Conservation (phyloP, 2,113 vertebrate genomes). For the Scomber scombrus region DNA sequence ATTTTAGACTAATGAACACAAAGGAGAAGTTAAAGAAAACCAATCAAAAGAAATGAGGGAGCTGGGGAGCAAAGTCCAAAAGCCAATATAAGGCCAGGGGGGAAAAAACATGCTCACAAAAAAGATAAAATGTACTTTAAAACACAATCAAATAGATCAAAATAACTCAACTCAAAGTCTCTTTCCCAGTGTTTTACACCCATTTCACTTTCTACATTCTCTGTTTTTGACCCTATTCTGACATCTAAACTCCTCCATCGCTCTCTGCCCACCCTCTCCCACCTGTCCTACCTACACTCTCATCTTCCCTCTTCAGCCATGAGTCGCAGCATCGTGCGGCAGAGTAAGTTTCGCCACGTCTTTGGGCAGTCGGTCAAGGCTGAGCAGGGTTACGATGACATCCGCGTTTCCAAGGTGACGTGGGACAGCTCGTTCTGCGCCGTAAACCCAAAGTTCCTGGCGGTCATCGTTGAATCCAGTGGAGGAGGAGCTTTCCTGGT, state of each 20-base stretch:
- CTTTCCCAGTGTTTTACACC: no score
- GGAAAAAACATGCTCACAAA: no score
- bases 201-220: neutral
- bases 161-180: no score
- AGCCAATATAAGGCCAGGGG: no score
- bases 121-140: no score
- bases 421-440: slow-evolving; percentile 99
- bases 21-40: no score
- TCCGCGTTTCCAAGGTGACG: slow-evolving; percentile 97
- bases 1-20: no score
- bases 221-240: neutral
- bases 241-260: neutral
- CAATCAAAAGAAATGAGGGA: no score
- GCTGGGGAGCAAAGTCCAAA: no score
- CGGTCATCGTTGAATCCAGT: slow-evolving; percentile 95
- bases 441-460: slow-evolving; percentile 97
- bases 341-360: slow-evolving; percentile 98
- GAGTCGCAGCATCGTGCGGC: slow-evolving; percentile 98
- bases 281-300: neutral
- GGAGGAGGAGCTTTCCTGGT: slow-evolving; percentile 96
- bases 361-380: slow-evolving; percentile 96
- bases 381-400: slow-evolving; percentile 96
- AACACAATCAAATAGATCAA: no score
- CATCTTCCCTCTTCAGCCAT: slow-evolving; percentile 80
- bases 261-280: neutral